Percentiles rank a stretch among this genome's conserved stretches.
phyloP scores from a whole-genome alignment of 2,888 invertebrate genomes.

The Acleris laterana region DNA sequence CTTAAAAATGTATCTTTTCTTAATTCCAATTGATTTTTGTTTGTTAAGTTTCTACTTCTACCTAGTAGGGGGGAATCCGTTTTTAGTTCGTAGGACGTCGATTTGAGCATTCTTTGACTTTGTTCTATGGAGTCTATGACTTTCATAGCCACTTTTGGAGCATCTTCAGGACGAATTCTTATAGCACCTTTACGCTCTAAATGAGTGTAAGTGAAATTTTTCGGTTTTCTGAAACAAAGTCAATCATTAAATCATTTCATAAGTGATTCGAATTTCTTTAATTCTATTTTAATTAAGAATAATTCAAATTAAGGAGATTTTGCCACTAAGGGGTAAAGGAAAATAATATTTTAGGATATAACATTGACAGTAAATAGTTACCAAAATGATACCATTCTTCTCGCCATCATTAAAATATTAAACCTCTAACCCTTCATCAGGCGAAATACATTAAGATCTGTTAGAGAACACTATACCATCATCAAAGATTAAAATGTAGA shows the following conservation, averaged over 20 bases:
- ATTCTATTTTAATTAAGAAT: too few species aligned
- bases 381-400: too few species aligned
- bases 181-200: conserved; percentile 81
- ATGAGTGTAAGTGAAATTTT: conserved; percentile 49
- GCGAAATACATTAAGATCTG: neutral
- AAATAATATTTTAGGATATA: too few species aligned
- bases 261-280: too few species aligned
- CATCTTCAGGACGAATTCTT: conserved; percentile 77
- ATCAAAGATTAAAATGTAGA: too few species aligned
- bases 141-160: conserved; percentile 74
- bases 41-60: conserved; percentile 62
- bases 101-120: conserved; percentile 80
- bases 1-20: conserved; percentile 71
- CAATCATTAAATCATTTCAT: neutral
- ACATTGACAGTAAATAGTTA: too few species aligned
- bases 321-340: too few species aligned
- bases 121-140: conserved; percentile 80
- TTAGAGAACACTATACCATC: too few species aligned
- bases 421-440: too few species aligned
- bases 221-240: conserved; percentile 26
- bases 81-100: conserved; percentile 77
- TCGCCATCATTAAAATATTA: too few species aligned
- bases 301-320: too few species aligned
- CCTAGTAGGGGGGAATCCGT: conserved; percentile 73
- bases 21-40: conserved; percentile 74